Evolutionary conservation across 2,888 invertebrate species (phyloP).

Genomic region (Eupithecia tripunctaria): DNA sequence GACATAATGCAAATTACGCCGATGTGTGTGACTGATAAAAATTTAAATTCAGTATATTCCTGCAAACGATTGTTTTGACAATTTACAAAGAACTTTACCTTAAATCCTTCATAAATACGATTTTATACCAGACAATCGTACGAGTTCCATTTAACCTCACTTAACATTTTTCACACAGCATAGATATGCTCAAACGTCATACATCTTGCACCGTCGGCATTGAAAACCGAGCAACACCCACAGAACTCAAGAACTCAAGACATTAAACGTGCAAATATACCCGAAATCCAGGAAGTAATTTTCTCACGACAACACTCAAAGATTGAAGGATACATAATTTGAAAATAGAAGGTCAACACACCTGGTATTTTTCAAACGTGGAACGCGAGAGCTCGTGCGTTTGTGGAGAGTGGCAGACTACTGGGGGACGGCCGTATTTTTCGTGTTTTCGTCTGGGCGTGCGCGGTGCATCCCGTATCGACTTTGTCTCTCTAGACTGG

Average conservation of each 20-base stretch:
- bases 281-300: background rate
- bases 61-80: background rate
- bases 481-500: slow-evolving; percentile 20
- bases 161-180: background rate
- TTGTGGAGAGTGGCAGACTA: slow-evolving; percentile 20
- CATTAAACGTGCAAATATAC: background rate
- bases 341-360: slow-evolving; percentile 27
- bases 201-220: slow-evolving; percentile 30
- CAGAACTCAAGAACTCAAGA: background rate
- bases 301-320: background rate
- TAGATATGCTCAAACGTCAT: slow-evolving; percentile 10
- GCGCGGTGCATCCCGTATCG: slow-evolving; percentile 34
- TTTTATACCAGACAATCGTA: background rate
- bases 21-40: background rate
- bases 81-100: background rate
- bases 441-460: slow-evolving; percentile 22
- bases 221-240: slow-evolving; percentile 11
- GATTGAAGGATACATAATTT: background rate
- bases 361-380: slow-evolving; percentile 13
- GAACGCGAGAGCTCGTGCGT: slow-evolving; percentile 30
- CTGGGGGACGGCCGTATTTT: slow-evolving; percentile 29
- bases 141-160: background rate
- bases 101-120: background rate
- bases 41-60: background rate
- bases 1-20: background rate